These are phyloP conservation scores for Alligator sinensis DNA, from an alignment of 2,113 vertebrate species.

Conservation along the genomic window DNA sequence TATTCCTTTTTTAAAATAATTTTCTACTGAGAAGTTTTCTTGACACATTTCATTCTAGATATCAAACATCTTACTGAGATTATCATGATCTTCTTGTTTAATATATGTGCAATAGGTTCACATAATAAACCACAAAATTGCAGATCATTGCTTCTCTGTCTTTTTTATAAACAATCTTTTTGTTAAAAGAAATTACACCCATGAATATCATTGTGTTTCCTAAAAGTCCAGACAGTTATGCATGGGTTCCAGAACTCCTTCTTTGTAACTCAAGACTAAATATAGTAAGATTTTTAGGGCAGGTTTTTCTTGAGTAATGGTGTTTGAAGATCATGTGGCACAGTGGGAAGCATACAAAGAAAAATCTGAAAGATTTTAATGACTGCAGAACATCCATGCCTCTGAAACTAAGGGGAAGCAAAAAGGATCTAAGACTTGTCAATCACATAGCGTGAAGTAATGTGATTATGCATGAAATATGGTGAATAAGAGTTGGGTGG, in stretches of 20 bases:
- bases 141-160: not conserved
- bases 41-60: not conserved
- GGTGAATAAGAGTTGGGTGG: not conserved
- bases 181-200: not conserved
- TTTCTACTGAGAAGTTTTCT: not conserved
- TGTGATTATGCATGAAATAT: conserved; percentile 20
- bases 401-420: conserved; percentile 29
- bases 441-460: conserved; percentile 21
- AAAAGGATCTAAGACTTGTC: conserved; percentile 29
- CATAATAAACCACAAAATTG: not conserved
- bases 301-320: conserved; percentile 15
- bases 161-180: conserved; percentile 15
- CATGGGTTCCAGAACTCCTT: not conserved
- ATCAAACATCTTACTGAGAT: not conserved
- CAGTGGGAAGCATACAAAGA: not conserved
- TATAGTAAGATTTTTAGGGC: not conserved
- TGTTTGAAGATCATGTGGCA: conserved; percentile 21
- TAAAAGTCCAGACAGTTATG: not conserved
- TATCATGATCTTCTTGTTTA: not conserved
- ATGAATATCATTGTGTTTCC: not conserved
- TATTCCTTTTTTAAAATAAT: not conserved
- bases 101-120: not conserved
- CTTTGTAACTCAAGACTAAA: not conserved
- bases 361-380: not conserved
- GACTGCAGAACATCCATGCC: not conserved